A percentile compares a stretch with the other conserved stretches of the same genome.
Conservation (phyloP, 2,113 vertebrate species). For the Saccopteryx leptura region DNA sequence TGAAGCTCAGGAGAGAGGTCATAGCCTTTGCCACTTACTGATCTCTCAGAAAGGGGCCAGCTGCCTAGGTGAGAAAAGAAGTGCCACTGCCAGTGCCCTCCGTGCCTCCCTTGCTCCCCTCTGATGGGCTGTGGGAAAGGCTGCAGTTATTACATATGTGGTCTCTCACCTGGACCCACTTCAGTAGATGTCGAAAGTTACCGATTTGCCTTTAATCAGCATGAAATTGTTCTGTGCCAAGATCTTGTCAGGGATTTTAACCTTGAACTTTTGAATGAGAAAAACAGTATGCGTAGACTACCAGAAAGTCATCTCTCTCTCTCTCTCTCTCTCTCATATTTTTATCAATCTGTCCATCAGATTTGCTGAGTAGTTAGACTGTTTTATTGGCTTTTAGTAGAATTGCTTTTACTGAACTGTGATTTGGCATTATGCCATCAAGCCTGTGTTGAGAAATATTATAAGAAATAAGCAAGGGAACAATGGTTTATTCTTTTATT, state of each 20-base stretch:
- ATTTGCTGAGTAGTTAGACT: constrained; percentile 17
- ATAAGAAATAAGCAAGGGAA: constrained; percentile 3
- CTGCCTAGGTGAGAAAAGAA: not conserved
- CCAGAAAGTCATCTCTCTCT: not conserved
- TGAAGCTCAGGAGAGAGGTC: not conserved
- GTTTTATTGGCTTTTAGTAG: not conserved
- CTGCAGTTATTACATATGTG: not conserved
- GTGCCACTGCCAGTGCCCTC: not conserved
- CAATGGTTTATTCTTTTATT: constrained; percentile 29
- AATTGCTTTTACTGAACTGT: not conserved
- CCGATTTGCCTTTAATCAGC: constrained; percentile 41
- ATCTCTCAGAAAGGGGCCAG: not conserved
- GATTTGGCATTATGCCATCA: constrained; percentile 39
- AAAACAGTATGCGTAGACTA: not conserved
- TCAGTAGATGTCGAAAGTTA: constrained; percentile 18
- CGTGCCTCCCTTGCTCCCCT: not conserved
- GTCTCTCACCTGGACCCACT: not conserved
- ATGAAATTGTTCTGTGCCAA: constrained; percentile 27
- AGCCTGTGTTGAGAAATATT: not conserved
- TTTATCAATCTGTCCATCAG: not conserved
- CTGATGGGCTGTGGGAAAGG: not conserved
- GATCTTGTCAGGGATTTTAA: constrained; percentile 50
- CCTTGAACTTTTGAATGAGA: not conserved
- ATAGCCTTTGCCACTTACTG: not conserved
- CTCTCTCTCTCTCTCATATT: not conserved